These are phyloP conservation scores for Philypnodon macrostomus DNA, from an alignment of 2,797 vertebrate species.

Conservation along the genomic window DNA sequence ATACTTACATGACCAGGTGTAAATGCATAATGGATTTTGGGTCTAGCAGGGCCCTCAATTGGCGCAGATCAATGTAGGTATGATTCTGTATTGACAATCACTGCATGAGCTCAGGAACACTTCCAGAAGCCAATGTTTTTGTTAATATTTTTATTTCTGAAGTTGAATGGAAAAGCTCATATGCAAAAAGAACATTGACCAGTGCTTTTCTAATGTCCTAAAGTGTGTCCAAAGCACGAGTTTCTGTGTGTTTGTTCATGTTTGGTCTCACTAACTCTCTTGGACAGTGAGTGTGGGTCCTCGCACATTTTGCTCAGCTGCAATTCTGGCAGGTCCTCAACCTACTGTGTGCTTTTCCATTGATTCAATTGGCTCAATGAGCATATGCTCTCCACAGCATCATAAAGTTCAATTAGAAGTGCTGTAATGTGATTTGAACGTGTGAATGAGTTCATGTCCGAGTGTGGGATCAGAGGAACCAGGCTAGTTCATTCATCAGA, in stretches of 20 bases:
- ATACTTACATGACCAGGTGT: no score
- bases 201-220: slow-evolving; percentile 13
- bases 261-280: slow-evolving; percentile 29
- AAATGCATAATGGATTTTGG: no score
- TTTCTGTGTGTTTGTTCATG: slow-evolving; percentile 32
- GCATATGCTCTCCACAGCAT: slow-evolving; percentile 78
- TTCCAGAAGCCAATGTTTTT: no score
- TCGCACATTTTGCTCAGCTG: slow-evolving; percentile 66
- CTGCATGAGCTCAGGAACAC: no score
- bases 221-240: slow-evolving; percentile 6
- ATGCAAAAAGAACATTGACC: no score
- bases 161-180: no score
- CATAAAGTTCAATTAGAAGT: slow-evolving; percentile 79
- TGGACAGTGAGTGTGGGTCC: slow-evolving; percentile 41
- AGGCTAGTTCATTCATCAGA: slow-evolving; percentile 4
- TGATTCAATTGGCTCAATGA: slow-evolving; percentile 80
- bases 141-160: no score
- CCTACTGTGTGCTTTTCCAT: slow-evolving; percentile 76
- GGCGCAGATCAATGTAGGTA: no score
- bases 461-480: slow-evolving; percentile 15
- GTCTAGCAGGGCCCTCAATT: no score
- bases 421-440: slow-evolving; percentile 71
- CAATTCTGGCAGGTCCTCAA: slow-evolving; percentile 65
- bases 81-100: no score
- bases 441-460: slow-evolving; percentile 28